Conservation (phyloP, 2,888 invertebrate species). For the Sinodicranocentrus sp. region DNA sequence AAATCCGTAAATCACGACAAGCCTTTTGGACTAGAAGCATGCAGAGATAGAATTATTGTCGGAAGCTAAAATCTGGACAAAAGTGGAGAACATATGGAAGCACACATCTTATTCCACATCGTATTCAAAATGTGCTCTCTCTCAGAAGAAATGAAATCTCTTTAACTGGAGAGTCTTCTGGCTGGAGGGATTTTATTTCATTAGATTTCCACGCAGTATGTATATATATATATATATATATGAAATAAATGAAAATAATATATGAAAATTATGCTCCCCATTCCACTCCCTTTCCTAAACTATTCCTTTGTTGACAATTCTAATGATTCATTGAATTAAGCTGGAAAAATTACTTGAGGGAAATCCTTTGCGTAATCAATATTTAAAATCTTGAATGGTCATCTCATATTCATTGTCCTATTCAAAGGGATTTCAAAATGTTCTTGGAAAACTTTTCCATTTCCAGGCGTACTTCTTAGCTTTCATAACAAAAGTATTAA, state of each 20-base stretch:
- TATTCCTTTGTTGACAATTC: slow-evolving; percentile 17
- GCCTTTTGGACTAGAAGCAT: slow-evolving; percentile 4
- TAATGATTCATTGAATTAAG: slow-evolving; percentile 22
- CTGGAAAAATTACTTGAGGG: background rate
- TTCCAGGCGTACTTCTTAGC: too few relatives aligned
- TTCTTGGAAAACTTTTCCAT: too few relatives aligned
- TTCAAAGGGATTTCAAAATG: too few relatives aligned
- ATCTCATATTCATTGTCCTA: background rate
- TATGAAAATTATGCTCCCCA: too few relatives aligned
- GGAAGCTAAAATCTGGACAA: slow-evolving; percentile 3
- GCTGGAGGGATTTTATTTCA: too few relatives aligned
- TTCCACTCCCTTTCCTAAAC: background rate
- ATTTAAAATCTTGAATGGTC: slow-evolving; percentile 14
- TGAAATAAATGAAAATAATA: too few relatives aligned
- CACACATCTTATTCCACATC: background rate
- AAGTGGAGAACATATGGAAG: background rate
- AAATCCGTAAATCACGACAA: slow-evolving; percentile 70
- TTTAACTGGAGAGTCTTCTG: too few relatives aligned
- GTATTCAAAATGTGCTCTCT: background rate
- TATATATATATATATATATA: too few relatives aligned
- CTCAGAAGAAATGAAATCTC: too few relatives aligned
- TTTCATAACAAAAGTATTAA: too few relatives aligned
- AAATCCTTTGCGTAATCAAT: slow-evolving; percentile 17
- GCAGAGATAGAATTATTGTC: background rate
- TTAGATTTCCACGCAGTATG: too few relatives aligned